A percentile compares a stretch with the other conserved stretches of the same genome.
Evolutionary conservation across 2,113 vertebrate genomes (phyloP).

Genomic region (Bolborhynchus lineola): DNA sequence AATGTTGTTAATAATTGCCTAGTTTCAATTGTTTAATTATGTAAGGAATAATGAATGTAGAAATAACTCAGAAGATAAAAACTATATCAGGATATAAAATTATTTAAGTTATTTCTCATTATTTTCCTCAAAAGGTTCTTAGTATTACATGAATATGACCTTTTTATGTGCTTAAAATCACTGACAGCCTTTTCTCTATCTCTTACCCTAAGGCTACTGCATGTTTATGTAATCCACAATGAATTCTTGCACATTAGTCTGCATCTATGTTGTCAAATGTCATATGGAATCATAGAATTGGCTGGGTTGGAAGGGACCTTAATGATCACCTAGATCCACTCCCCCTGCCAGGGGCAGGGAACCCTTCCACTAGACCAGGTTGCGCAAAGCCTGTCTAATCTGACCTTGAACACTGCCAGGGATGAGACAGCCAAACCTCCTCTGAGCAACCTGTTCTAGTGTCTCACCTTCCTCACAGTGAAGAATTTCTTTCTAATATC

Average conservation of each 20-base stretch:
- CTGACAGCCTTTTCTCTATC: background rate
- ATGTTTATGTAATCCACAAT: background rate
- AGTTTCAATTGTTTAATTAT: background rate
- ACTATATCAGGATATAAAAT: background rate
- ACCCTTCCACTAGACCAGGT: too few species aligned
- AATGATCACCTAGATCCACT: background rate
- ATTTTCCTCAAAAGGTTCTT: background rate
- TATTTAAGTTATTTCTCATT: background rate
- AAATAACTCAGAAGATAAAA: background rate
- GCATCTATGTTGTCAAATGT: background rate
- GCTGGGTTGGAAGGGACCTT: background rate
- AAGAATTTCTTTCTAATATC: background rate
- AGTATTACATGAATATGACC: background rate
- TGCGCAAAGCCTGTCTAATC: background rate
- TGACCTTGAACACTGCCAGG: background rate
- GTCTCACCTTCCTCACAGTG: too few species aligned
- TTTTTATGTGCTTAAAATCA: background rate
- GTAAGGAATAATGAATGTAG: background rate
- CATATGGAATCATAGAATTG: background rate
- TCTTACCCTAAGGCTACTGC: background rate
- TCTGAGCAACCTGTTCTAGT: too few species aligned
- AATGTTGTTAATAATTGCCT: background rate
- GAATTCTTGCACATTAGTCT: background rate
- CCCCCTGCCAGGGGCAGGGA: background rate
- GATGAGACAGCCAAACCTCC: background rate